phyloP scores from a whole-genome alignment of 2,113 vertebrate species.

The Camelus bactrianus region DNA sequence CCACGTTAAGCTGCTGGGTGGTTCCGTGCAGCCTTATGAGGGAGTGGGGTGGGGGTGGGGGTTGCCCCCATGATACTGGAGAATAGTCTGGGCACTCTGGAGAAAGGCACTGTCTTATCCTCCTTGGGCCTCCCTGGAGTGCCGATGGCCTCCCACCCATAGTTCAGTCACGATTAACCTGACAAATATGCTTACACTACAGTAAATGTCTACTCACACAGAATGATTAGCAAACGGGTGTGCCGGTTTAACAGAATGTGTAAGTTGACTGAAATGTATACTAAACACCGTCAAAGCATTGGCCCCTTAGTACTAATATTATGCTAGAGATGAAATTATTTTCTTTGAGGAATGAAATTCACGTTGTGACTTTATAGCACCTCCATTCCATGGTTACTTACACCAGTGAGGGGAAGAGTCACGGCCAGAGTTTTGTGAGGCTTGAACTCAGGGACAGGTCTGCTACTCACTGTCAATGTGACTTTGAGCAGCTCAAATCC shows the following conservation, averaged over 20 bases:
- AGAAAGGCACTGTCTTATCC: neutral
- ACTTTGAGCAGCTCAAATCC: neutral
- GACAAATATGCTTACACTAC: neutral
- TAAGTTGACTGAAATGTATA: neutral
- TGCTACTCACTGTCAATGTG: neutral
- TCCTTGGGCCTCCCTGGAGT: neutral
- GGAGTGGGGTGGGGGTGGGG: neutral
- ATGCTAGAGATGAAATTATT: neutral
- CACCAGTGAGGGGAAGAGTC: neutral
- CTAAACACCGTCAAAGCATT: neutral
- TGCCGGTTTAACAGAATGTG: neutral
- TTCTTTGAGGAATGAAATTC: neutral
- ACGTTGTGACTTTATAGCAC: neutral
- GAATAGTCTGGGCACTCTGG: neutral
- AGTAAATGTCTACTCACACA: neutral
- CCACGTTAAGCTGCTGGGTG: neutral
- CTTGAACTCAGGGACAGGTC: neutral
- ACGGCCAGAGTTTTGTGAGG: neutral
- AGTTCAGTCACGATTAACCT: neutral
- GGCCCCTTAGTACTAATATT: neutral
- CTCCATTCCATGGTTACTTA: neutral
- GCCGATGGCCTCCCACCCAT: neutral
- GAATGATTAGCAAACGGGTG: neutral
- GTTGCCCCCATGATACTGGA: accelerated
- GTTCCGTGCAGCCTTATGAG: neutral